Conservation (phyloP, 92 coral and sea anemone species). For the Palythoa grandis region DNA sequence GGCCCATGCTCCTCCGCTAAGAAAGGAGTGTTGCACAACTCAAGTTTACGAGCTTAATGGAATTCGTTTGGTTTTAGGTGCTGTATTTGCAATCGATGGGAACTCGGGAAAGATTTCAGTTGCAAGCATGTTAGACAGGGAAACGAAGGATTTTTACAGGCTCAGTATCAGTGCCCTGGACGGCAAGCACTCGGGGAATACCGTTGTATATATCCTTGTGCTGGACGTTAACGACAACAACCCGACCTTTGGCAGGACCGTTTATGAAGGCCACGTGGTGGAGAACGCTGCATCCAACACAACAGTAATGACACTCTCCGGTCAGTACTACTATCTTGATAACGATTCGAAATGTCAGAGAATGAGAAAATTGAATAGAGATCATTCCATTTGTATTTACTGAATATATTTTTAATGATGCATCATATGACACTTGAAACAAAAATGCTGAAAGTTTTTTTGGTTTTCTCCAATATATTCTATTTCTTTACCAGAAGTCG, state of each 20-base stretch:
- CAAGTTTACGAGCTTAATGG: too few relatives aligned
- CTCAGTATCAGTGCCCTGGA: slow-evolving; percentile 80
- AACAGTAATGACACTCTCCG: slow-evolving; percentile 62
- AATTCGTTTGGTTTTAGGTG: slow-evolving; percentile 41
- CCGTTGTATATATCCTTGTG: slow-evolving; percentile 68
- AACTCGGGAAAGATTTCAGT: slow-evolving; percentile 79
- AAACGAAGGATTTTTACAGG: slow-evolving; percentile 67
- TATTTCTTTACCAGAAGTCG: too few relatives aligned
- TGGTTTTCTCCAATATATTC: too few relatives aligned
- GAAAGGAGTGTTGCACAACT: too few relatives aligned
- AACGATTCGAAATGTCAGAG: not conserved
- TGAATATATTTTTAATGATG: too few relatives aligned
- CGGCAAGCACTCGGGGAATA: slow-evolving; percentile 84
- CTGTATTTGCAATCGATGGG: slow-evolving; percentile 75
- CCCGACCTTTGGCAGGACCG: slow-evolving; percentile 70
- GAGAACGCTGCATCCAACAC: slow-evolving; percentile 75
- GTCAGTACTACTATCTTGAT: not conserved
- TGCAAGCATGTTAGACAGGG: slow-evolving; percentile 78
- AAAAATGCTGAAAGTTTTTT: too few relatives aligned
- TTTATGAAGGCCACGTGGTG: slow-evolving; percentile 58
- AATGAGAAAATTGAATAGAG: too few relatives aligned
- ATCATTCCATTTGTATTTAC: too few relatives aligned
- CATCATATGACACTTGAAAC: too few relatives aligned
- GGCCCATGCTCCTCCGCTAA: too few relatives aligned
- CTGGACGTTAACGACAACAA: slow-evolving; percentile 83